Conservation (phyloP, 2,113 vertebrate species). For the Petroica traversi region DNA sequence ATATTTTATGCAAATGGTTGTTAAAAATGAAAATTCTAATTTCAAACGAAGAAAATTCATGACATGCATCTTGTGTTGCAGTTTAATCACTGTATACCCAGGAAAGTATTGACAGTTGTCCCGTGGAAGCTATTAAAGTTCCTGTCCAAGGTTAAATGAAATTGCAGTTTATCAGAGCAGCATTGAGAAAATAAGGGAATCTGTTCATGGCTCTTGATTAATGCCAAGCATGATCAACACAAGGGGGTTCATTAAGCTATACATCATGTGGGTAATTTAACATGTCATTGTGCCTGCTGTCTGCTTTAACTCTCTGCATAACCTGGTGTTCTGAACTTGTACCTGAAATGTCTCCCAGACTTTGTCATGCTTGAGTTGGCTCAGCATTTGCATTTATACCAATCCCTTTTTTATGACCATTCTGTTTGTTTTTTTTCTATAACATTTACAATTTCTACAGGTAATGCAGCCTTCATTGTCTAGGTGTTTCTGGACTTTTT, state of each 20-base stretch:
- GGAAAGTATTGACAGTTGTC: conserved; percentile 99
- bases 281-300: conserved; percentile 95
- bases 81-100: conserved; percentile 97
- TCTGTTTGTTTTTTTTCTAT: neutral
- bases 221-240: conserved; percentile 99
- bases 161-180: conserved; percentile 99
- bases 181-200: conserved; percentile 99
- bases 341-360: conserved; percentile 9
- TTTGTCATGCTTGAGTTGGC: conserved; percentile 34
- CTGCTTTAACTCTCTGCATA: conserved; percentile 77
- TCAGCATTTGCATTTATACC: conserved; percentile 1
- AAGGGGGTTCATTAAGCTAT: conserved; percentile 99
- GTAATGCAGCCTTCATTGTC: neutral
- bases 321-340: conserved; percentile 63
- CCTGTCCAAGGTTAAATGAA: conserved; percentile 99
- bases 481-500: neutral
- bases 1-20: conserved; percentile 81
- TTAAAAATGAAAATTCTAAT: conserved; percentile 91
- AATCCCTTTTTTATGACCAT: neutral
- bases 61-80: conserved; percentile 88
- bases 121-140: conserved; percentile 99
- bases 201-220: conserved; percentile 99
- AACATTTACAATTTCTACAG: neutral
- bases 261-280: conserved; percentile 99
- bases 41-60: conserved; percentile 90